A percentile compares a stretch with the other conserved stretches of the same genome.
Conservation (phyloP, 1,140 invertebrate genomes). For the Amyelois transitella region DNA sequence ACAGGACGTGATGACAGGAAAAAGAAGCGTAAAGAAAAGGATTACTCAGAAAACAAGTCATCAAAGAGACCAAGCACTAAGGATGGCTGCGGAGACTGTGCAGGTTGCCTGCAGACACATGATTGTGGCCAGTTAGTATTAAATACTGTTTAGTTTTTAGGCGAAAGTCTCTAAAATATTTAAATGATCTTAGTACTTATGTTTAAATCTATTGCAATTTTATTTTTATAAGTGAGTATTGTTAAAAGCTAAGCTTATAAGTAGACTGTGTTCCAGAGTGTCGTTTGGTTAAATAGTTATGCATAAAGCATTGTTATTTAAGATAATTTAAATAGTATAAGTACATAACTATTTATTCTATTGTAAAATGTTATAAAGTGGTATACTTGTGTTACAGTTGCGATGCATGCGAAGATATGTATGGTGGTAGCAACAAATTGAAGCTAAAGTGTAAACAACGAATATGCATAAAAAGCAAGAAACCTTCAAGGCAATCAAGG, state of each 20-base stretch:
- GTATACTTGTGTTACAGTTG: conserved; percentile 77
- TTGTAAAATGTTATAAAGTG: too few species aligned
- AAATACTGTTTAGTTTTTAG: too few species aligned
- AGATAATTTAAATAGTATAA: too few species aligned
- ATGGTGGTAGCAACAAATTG: conserved; percentile 80
- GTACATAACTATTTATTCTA: too few species aligned
- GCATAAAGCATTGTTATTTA: too few species aligned
- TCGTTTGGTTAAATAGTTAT: too few species aligned
- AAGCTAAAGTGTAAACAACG: conserved; percentile 82
- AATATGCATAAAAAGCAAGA: conserved; percentile 69
- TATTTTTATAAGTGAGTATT: too few species aligned
- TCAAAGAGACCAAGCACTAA: conserved; percentile 55
- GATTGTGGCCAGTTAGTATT: conserved; percentile 84
- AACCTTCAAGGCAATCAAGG: conserved; percentile 48
- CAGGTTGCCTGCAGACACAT: conserved; percentile 84
- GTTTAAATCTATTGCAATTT: too few species aligned
- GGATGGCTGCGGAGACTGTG: conserved; percentile 87
- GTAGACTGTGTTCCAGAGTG: too few species aligned
- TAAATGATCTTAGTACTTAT: too few species aligned
- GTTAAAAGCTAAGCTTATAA: too few species aligned
- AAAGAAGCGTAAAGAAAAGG: conserved; percentile 74
- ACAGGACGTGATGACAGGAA: conserved; percentile 65
- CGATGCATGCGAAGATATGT: conserved; percentile 86
- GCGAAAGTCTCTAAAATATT: too few species aligned
- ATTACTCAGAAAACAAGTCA: conserved; percentile 70